Base-by-base conservation (phyloP, 2,797 vertebrate genomes). In the Xenopus petersii region DNA sequence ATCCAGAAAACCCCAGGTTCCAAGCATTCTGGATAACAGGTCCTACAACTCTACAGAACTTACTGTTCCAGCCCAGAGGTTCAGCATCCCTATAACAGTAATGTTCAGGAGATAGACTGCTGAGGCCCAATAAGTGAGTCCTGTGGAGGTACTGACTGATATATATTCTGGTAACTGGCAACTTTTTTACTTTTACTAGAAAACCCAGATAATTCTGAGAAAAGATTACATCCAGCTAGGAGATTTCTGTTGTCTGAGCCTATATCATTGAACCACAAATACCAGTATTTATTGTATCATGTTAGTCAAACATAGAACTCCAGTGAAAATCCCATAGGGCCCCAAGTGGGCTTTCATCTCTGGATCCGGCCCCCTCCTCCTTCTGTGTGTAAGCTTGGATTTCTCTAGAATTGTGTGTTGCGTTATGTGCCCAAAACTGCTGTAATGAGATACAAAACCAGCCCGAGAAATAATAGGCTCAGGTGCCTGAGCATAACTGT, bases 301-400 rank as follows among this genome's bases (percentile, higher is more conserved):
- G 51, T 70, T 75, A 70, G 74, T 70, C 60, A 64, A 70, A 17
- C 73, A 75, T 30, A 69, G 59, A 30, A 46, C 2, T 17, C 30
- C 11, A 64, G 12, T 36, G 2, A 54, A 26, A 33, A 12, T 69
- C 74, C 49, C 60, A 10, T 21, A 64, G 48, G 49, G 70, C 15
- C 33, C 7, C 49, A 11, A 12, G 6, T 46, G 36, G 12, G 30
- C 74, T 75, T 75, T 75, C 42, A 75, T 75, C 61, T 75, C 73
- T 30, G 17, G 16, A 55, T 21, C 13, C 42, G 12, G 2, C 73
- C 67, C 26, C 64, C 67, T 63, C 47, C 63, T 46, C 47, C 42
- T 12, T 12, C 61, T 65, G 24, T 33, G 21, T 4, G 36, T 42
- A 49, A 7, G 10, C 12, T 67, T 15, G 16, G 30, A 62, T 69